A percentile compares a stretch with the other conserved stretches of the same genome.
phyloP scores from a whole-genome alignment of 2,113 vertebrate genomes.

The Eudorcas thomsonii region DNA sequence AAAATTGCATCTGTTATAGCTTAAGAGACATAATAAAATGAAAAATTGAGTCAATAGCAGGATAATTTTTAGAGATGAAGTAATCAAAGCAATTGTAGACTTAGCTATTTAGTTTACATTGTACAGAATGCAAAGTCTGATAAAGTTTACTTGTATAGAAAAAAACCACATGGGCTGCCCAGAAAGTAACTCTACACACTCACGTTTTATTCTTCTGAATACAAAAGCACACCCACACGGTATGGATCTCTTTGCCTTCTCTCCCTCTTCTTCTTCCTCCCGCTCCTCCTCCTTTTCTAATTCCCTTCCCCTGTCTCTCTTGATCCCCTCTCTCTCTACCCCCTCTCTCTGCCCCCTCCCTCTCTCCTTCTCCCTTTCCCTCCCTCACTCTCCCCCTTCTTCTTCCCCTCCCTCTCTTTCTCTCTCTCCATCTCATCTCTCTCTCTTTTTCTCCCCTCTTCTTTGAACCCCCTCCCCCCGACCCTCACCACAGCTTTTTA shows the following conservation, averaged over 20 bases:
- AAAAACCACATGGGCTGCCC: not conserved
- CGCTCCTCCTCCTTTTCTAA: not conserved
- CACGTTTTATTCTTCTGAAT: not conserved
- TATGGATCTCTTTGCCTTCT: not conserved
- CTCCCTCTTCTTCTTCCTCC: not conserved
- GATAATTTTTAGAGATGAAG: not conserved
- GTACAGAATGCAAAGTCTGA: not conserved
- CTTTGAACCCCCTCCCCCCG: rapidly evolving
- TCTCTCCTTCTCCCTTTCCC: not conserved
- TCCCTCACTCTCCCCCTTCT: rapidly evolving
- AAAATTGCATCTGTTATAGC: not conserved
- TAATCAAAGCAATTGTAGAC: not conserved
- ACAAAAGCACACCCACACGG: not conserved
- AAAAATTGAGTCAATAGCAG: not conserved
- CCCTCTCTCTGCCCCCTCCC: too few species aligned
- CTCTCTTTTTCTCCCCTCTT: not conserved
- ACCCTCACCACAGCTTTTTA: not conserved
- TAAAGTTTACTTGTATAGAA: not conserved
- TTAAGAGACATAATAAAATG: not conserved
- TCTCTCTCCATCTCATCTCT: not conserved
- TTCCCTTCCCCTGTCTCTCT: not conserved
- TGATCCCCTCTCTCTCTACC: too few species aligned
- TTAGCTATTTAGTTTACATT: not conserved
- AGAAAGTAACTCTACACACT: not conserved
- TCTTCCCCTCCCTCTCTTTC: not conserved